Percentiles rank a stretch among this genome's conserved stretches.
phyloP scores from a whole-genome alignment of 2,797 vertebrate species.

The Nannoperca obscura region DNA sequence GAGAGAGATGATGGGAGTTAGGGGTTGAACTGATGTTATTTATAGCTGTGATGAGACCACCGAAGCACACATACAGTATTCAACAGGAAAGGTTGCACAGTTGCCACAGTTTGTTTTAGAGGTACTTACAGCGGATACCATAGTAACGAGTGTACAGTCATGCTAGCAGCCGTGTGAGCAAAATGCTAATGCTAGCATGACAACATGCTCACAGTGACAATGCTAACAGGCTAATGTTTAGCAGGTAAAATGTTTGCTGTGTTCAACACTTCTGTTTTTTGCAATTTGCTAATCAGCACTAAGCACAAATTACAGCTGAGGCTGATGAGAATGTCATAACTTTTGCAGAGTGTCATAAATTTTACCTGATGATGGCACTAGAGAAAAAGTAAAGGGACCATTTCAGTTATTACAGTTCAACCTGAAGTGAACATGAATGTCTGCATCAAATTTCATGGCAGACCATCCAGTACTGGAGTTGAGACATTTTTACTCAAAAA shows the following conservation, averaged over 20 bases:
- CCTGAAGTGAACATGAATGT: not conserved
- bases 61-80: constrained; percentile 11
- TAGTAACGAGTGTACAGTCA: not conserved
- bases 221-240: not conserved
- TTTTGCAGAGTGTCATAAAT: not conserved
- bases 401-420: not conserved
- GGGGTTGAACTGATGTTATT: constrained; percentile 43
- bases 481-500: constrained; percentile 2
- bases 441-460: too few species aligned
- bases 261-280: not conserved
- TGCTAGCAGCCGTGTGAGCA: too few species aligned
- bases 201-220: not conserved
- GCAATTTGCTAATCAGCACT: too few species aligned
- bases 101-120: constrained; percentile 1
- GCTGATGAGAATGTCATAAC: too few species aligned
- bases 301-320: too few species aligned
- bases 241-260: not conserved
- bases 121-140: not conserved
- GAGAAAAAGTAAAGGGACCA: not conserved
- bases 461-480: not conserved
- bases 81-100: not conserved
- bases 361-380: not conserved
- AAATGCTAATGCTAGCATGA: not conserved
- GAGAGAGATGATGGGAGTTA: constrained; percentile 28
- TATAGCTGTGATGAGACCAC: constrained; percentile 29